Percentiles rank a stretch among this genome's conserved stretches.
These are phyloP conservation scores for Bombus turneri DNA, from an alignment of 1,140 invertebrate species.

Conservation along the genomic window DNA sequence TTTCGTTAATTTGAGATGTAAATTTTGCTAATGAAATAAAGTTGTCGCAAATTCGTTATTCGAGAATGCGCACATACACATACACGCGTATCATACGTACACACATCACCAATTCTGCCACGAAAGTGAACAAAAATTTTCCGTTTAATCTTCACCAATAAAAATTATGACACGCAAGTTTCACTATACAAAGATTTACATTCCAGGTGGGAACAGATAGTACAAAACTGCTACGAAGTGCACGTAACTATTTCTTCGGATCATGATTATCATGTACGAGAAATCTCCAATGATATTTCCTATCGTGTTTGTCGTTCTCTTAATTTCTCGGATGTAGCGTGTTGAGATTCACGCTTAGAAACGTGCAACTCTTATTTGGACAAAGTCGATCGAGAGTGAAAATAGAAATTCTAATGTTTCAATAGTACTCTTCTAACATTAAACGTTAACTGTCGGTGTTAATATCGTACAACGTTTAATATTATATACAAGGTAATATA, in stretches of 20 bases:
- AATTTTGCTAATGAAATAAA: background rate
- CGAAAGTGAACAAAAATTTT: background rate
- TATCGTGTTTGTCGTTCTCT: background rate
- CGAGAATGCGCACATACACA: background rate
- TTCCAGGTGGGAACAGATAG: background rate
- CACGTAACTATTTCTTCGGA: background rate
- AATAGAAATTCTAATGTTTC: conserved; percentile 54
- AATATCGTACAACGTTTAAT: conserved; percentile 57
- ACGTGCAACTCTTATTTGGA: background rate
- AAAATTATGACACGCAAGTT: background rate
- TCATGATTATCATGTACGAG: background rate
- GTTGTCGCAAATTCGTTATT: no score
- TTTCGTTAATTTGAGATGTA: background rate
- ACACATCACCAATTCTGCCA: background rate
- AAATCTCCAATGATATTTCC: background rate
- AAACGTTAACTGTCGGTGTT: conserved; percentile 51
- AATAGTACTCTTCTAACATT: conserved; percentile 54
- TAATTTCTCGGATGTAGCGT: background rate
- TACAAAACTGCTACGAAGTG: conserved; percentile 21
- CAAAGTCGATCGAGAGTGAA: conserved; percentile 53
- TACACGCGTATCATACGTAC: background rate
- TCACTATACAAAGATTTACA: conserved; percentile 43
- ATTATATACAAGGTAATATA: conserved; percentile 59
- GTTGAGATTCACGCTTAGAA: background rate
- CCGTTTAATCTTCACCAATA: background rate